Evolutionary conservation across 2,797 vertebrate species (phyloP), one percentile per base, ranked within the genome.

Genomic region (Hoplostethus mediterraneus): DNA sequence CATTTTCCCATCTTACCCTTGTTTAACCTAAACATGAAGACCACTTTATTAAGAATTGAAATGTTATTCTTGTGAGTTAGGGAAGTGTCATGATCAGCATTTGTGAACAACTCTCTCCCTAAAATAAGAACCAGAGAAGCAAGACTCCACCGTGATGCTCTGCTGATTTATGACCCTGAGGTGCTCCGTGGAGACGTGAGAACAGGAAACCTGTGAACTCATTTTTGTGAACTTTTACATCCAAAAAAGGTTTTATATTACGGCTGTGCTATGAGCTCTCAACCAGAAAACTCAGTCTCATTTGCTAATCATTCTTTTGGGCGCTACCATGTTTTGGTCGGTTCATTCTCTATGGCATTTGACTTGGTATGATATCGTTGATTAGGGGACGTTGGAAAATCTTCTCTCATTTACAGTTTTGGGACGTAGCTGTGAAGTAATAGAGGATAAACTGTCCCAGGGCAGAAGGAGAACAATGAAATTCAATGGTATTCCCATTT

Each of bases 61-160:
- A 2, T 58, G 40, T 57, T 63, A 17, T 70, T 62, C 38, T 53
- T 44, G 65, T 38, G 44, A 49, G 65, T 75, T 6, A 54, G 8
- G 52, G 25, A 14, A 13, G 30, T 7, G 0, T 33, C 14, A 16
- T 28, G 28, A 28, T 16, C 78, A 85, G 84, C 54, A 48, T 82
- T 78, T 82, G 65, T 73, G 75, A 79, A 73, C 62, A 83, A 54
- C 63, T 67, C 57, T 75, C 45, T 44, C 61, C 58, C 57, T 56
- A 48, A 77, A 84, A 90, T 70, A 82, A 67, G 79, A 84, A 63
- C 42, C 49, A 17, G 30, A 77, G 68, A 83, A 71, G 71, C 59
- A 21, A 75, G 76, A 77, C 57, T 79, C 49, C 69, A 66, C 80
- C 84, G 76, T 63, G 21, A 84, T 21, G 72, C 76, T 83, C 33